These are phyloP conservation scores for Myiotriccus ornatus DNA, from an alignment of 2,797 vertebrate species.

Conservation along the genomic window DNA sequence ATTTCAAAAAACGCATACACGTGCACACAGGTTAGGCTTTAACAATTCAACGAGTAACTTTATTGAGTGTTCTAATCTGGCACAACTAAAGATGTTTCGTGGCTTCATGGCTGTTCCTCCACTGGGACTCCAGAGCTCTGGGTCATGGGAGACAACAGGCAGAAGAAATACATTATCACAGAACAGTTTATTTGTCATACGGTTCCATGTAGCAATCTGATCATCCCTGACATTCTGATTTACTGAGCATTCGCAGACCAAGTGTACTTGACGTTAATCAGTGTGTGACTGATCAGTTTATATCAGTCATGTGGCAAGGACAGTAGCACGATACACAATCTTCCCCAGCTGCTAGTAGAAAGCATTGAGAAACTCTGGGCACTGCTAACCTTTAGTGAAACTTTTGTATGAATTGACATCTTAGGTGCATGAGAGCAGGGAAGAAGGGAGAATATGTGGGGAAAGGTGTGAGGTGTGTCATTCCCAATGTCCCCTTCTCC, in stretches of 20 bases:
- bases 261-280: not conserved
- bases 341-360: not conserved
- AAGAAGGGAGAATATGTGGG: not conserved
- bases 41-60: not conserved
- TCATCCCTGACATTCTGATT: not conserved
- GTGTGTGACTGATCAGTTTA: not conserved
- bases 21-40: not conserved
- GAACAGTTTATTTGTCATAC: not conserved
- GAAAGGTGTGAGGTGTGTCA: not conserved
- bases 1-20: not conserved
- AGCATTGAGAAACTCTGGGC: not conserved
- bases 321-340: not conserved
- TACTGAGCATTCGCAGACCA: not conserved
- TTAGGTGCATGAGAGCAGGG: not conserved
- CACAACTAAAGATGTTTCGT: not conserved
- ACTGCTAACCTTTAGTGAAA: not conserved
- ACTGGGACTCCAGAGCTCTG: not conserved
- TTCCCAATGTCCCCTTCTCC: fast-evolving
- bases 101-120: not conserved
- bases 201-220: not conserved
- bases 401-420: not conserved
- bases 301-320: not conserved
- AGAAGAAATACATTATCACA: not conserved
- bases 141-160: not conserved
- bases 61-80: not conserved